These are phyloP conservation scores for Chaenodraco wilsoni DNA, from an alignment of 2,797 vertebrate species.

Conservation along the genomic window DNA sequence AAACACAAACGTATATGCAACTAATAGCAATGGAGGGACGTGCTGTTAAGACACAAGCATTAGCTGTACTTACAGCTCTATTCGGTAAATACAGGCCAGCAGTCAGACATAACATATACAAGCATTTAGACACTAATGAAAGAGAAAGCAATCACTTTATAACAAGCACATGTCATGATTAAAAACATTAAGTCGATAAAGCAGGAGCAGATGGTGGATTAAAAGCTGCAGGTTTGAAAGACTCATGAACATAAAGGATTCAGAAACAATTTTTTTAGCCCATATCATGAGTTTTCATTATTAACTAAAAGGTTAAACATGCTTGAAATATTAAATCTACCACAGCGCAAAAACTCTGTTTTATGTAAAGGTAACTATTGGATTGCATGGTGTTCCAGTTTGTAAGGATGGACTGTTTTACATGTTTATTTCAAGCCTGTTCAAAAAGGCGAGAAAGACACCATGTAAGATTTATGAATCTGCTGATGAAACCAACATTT, in stretches of 20 bases:
- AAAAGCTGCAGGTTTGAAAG: conserved; percentile 1
- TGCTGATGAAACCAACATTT: background rate
- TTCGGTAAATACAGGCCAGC: conserved; percentile 19
- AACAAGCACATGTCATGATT: background rate
- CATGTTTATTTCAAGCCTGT: background rate
- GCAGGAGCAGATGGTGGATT: conserved; percentile 1
- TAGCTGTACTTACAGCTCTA: conserved; percentile 7
- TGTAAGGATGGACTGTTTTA: conserved; percentile 1
- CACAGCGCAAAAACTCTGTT: background rate
- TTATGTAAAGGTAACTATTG: background rate
- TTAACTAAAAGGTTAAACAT: conserved; percentile 4
- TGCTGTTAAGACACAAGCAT: conserved; percentile 55
- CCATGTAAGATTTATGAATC: conserved; percentile 1
- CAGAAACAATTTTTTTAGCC: background rate
- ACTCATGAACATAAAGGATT: background rate
- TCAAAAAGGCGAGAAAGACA: background rate
- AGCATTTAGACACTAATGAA: background rate
- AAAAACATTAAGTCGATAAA: conserved; percentile 1
- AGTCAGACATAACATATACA: conserved; percentile 22
- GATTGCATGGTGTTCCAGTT: background rate
- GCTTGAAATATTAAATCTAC: background rate
- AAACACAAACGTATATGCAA: conserved; percentile 29
- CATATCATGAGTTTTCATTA: background rate
- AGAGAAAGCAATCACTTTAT: background rate
- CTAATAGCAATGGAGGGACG: conserved; percentile 34